Conservation (phyloP, 53 echinoderm and acorn worm species). For the Antedon mediterranea region DNA sequence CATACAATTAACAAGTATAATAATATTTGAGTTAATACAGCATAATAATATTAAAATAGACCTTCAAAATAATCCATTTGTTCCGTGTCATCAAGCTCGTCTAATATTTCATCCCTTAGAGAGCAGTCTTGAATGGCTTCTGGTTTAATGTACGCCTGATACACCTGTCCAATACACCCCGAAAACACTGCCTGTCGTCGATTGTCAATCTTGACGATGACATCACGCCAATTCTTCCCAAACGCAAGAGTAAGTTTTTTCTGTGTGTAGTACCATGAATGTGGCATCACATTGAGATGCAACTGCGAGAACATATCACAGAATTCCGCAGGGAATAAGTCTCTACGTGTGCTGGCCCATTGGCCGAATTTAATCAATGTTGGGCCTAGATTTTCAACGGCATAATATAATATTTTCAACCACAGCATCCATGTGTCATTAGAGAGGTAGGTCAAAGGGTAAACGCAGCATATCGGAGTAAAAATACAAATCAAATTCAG, state of each 20-base stretch:
- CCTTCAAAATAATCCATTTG: constrained; percentile 5
- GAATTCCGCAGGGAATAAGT: constrained; percentile 64
- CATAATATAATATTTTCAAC: constrained; percentile 28
- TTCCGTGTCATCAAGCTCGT: constrained; percentile 1
- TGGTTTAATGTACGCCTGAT: constrained; percentile 60
- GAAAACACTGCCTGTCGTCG: constrained; percentile 36
- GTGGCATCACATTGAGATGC: constrained; percentile 67
- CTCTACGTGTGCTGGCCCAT: constrained; percentile 91
- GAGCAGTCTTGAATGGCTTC: constrained; percentile 24
- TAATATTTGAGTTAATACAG: too few species aligned
- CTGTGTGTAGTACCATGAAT: constrained; percentile 67
- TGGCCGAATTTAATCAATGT: constrained; percentile 95
- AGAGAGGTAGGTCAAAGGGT: constrained; percentile 31
- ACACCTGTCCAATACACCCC: constrained; percentile 92
- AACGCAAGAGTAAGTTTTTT: constrained; percentile 52
- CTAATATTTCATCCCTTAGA: constrained; percentile 2
- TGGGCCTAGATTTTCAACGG: constrained; percentile 72
- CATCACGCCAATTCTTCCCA: constrained; percentile 56
- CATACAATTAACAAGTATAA: too few species aligned
- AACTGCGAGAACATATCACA: constrained; percentile 67
- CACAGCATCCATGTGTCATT: constrained; percentile 13
- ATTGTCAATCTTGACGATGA: constrained; percentile 57
- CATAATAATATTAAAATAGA: background rate
- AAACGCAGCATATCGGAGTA: constrained; percentile 30
- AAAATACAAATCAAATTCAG: constrained; percentile 24